Percentiles rank a stretch among this genome's conserved stretches.
phyloP scores from a whole-genome alignment of 2,888 invertebrate species.

The Cephus pulcher region DNA sequence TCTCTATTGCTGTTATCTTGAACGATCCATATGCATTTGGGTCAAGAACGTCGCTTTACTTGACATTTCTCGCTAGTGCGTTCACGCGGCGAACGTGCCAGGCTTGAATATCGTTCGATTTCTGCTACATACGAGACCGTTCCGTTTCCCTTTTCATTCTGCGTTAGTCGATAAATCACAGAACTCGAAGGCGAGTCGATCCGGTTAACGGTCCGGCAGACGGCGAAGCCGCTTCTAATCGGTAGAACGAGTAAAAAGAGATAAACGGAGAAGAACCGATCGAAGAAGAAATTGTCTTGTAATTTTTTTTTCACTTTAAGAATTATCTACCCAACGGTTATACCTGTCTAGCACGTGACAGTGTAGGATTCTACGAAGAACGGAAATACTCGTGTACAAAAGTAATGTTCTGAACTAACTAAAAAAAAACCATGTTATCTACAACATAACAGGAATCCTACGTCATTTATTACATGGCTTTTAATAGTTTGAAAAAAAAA shows the following conservation, averaged over 20 bases:
- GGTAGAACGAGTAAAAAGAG: background rate
- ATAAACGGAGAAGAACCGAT: background rate
- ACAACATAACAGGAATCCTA: background rate
- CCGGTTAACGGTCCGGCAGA: background rate
- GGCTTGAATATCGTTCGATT: background rate
- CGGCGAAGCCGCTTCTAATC: background rate
- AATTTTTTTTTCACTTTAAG: background rate
- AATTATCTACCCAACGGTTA: background rate
- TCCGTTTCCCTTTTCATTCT: background rate
- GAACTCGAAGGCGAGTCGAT: background rate
- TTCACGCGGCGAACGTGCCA: background rate
- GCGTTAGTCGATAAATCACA: background rate
- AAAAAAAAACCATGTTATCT: background rate
- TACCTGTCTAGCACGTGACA: background rate
- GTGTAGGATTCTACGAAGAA: background rate
- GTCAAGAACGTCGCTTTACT: slow-evolving; percentile 50
- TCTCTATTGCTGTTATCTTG: slow-evolving; percentile 24
- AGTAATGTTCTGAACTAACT: background rate
- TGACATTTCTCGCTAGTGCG: background rate
- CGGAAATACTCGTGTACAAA: background rate
- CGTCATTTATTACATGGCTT: background rate
- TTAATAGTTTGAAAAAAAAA: background rate
- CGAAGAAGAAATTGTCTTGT: background rate
- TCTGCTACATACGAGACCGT: background rate
- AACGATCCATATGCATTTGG: slow-evolving; percentile 46